These are phyloP conservation scores for Cheumatopsyche charites DNA, from an alignment of 1,140 invertebrate genomes.

Conservation along the genomic window DNA sequence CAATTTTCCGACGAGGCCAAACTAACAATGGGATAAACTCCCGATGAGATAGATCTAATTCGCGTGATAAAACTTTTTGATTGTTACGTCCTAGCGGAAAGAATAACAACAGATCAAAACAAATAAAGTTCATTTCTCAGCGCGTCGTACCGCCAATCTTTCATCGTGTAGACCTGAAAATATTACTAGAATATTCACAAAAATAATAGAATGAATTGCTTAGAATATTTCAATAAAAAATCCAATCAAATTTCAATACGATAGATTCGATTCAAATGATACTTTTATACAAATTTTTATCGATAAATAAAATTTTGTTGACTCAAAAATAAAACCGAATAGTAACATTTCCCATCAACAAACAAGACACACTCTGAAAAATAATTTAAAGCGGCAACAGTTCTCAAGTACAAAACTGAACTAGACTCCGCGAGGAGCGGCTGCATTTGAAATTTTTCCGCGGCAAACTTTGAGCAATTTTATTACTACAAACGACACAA, in stretches of 20 bases:
- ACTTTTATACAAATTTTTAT: too few species aligned
- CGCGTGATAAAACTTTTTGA: conserved; percentile 29
- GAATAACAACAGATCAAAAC: conserved; percentile 38
- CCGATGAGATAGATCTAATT: conserved; percentile 31
- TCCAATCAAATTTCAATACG: too few species aligned
- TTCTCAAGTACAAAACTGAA: too few species aligned
- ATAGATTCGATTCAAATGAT: too few species aligned
- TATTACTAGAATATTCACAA: not conserved
- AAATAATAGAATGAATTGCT: too few species aligned
- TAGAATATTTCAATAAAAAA: too few species aligned
- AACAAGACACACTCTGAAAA: not conserved
- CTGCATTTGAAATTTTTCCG: not conserved
- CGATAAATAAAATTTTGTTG: too few species aligned
- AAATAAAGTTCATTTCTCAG: conserved; percentile 37
- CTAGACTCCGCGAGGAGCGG: too few species aligned
- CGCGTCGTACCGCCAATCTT: not conserved
- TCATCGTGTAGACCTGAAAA: not conserved
- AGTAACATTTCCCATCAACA: too few species aligned
- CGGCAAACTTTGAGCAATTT: conserved; percentile 38
- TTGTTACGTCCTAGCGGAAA: conserved; percentile 26
- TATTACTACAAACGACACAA: conserved; percentile 39
- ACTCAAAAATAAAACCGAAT: too few species aligned
- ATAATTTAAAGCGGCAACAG: not conserved
- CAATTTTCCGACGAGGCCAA: conserved; percentile 21
- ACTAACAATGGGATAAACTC: conserved; percentile 28